phyloP scores from a whole-genome alignment of 2,888 invertebrate genomes.

The Xylocampa areola region DNA sequence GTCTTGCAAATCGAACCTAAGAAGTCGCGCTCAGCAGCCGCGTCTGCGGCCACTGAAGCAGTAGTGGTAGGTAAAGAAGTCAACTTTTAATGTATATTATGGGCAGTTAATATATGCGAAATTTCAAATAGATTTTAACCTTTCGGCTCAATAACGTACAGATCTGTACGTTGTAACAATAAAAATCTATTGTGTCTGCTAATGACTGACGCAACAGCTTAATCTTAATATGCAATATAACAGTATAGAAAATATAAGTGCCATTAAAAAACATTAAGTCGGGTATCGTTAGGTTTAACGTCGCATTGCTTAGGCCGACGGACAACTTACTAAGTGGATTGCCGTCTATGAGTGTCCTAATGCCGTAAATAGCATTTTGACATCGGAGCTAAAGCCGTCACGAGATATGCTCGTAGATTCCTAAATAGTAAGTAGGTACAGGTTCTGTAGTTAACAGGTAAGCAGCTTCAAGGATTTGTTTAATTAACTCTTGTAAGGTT shows the following conservation, averaged over 20 bases:
- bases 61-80: too few species aligned
- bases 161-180: too few species aligned
- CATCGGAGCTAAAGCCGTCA: constrained; percentile 23
- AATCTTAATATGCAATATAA: not conserved
- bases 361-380: constrained; percentile 43
- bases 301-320: constrained; percentile 1
- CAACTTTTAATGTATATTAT: too few species aligned
- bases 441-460: not conserved
- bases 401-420: constrained; percentile 20
- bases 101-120: too few species aligned
- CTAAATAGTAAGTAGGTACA: constrained; percentile 4
- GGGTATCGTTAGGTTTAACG: constrained; percentile 3
- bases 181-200: too few species aligned
- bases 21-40: too few species aligned
- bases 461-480: constrained; percentile 1
- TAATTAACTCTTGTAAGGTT: constrained; percentile 7
- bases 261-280: constrained; percentile 5
- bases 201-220: too few species aligned
- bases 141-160: too few species aligned
- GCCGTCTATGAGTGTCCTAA: constrained; percentile 19
- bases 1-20: too few species aligned
- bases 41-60: too few species aligned
- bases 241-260: not conserved
- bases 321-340: constrained; percentile 24
- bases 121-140: too few species aligned